Evolutionary conservation across 2,888 invertebrate species (phyloP).

Genomic region (Lasioglossum morio): DNA sequence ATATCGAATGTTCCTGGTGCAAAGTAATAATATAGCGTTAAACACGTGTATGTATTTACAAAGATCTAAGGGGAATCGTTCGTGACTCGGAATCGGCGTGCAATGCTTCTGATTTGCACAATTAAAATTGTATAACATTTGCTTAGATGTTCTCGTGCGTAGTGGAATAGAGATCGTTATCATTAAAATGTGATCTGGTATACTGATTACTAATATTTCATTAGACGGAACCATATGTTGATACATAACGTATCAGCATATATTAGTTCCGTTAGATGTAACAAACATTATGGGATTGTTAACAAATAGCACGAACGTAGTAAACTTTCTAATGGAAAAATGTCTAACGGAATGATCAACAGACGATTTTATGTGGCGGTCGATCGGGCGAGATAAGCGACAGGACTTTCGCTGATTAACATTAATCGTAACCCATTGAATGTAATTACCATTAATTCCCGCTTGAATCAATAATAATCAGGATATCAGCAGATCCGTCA

Average conservation of each 20-base stretch:
- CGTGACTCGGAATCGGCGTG: neutral
- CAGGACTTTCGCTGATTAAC: slow-evolving; percentile 29
- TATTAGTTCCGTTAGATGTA: neutral
- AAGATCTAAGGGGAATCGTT: neutral
- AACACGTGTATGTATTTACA: neutral
- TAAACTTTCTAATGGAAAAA: neutral
- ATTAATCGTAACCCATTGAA: slow-evolving; percentile 41
- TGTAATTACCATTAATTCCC: slow-evolving; percentile 43
- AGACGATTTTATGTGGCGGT: neutral
- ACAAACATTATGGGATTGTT: neutral
- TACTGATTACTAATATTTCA: neutral
- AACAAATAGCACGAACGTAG: neutral
- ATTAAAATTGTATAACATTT: neutral
- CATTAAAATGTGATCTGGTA: neutral
- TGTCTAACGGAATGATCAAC: neutral
- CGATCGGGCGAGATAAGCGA: slow-evolving; percentile 3
- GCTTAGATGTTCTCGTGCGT: neutral
- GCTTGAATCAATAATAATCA: slow-evolving; percentile 38
- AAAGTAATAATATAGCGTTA: neutral
- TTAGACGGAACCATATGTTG: neutral
- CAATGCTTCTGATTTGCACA: neutral
- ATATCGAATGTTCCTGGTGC: neutral
- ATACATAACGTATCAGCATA: neutral
- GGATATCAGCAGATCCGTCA: slow-evolving; percentile 15
- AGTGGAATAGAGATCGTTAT: neutral